Conservation (phyloP, 2,888 invertebrate genomes). For the Leptarthrus brevirostris region DNA sequence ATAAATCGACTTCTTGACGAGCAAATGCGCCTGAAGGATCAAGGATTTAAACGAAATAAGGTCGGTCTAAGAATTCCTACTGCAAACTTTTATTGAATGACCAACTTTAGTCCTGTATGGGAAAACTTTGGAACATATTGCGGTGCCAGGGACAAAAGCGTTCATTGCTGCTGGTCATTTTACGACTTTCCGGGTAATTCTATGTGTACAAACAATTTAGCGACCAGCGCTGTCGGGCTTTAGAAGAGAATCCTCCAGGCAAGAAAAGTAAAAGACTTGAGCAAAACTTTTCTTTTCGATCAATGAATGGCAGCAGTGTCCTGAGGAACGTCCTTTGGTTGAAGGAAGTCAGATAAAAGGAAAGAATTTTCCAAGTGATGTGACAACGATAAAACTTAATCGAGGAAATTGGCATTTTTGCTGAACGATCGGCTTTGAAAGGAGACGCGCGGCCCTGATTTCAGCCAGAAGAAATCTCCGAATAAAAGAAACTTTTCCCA, state of each 20-base stretch:
- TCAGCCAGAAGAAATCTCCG: conserved; percentile 12
- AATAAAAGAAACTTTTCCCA: conserved; percentile 46
- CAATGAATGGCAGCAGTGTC: conserved; percentile 42
- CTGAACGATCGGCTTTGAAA: conserved; percentile 53
- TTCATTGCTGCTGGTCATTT: conserved; percentile 48
- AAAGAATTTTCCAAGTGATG: conserved; percentile 52
- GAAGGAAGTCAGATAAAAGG: conserved; percentile 46
- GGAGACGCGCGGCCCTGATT: conserved; percentile 41
- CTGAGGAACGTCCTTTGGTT: conserved; percentile 23
- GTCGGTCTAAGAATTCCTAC: conserved; percentile 34
- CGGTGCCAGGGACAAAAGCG: conserved; percentile 46
- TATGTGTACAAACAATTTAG: conserved; percentile 47
- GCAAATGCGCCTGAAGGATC: conserved; percentile 36
- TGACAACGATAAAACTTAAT: conserved; percentile 53
- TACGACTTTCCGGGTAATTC: conserved; percentile 47
- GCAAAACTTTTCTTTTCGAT: conserved; percentile 43
- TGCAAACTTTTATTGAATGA: conserved; percentile 43
- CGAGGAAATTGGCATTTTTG: conserved; percentile 53
- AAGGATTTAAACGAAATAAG: conserved; percentile 39
- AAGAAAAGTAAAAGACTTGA: conserved; percentile 22
- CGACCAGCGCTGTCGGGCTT: conserved; percentile 35
- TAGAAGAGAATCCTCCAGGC: conserved; percentile 8
- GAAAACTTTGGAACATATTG: conserved; percentile 47
- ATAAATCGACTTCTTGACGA: conserved; percentile 30
- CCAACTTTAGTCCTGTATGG: conserved; percentile 41